Conservation (phyloP, 2,888 invertebrate genomes). For the Chrysolina haemoptera region DNA sequence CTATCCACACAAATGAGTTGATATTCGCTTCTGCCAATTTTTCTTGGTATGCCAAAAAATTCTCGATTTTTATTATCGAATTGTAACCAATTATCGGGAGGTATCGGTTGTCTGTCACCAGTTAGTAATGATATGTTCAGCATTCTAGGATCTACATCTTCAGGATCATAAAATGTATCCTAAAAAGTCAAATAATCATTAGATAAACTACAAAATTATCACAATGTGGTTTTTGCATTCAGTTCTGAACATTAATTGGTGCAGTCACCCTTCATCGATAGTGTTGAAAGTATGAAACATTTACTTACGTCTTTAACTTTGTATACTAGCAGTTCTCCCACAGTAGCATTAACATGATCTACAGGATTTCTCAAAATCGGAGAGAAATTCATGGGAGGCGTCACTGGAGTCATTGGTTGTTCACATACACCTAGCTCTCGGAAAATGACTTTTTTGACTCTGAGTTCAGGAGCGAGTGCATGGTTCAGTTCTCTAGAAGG, state of each 20-base stretch:
- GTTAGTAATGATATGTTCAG: constrained; percentile 83
- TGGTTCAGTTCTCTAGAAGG: constrained; percentile 76
- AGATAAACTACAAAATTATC: not conserved
- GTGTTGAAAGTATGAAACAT: not conserved
- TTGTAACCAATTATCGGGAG: constrained; percentile 86
- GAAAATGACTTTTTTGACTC: constrained; percentile 77
- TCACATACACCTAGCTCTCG: constrained; percentile 81
- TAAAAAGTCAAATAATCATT: constrained; percentile 65
- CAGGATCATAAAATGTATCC: constrained; percentile 92
- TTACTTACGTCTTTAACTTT: constrained; percentile 82
- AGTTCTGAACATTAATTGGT: too few species aligned
- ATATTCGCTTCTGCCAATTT: constrained; percentile 84
- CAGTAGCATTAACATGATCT: constrained; percentile 85
- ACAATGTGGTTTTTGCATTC: too few species aligned
- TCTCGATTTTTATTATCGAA: constrained; percentile 91
- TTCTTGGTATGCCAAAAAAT: constrained; percentile 85
- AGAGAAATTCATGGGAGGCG: constrained; percentile 75
- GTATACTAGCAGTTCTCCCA: constrained; percentile 85
- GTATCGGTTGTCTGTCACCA: constrained; percentile 79
- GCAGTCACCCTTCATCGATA: too few species aligned
- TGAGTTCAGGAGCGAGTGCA: constrained; percentile 78
- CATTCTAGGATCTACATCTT: constrained; percentile 83
- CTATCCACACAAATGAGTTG: constrained; percentile 84
- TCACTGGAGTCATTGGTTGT: constrained; percentile 66
- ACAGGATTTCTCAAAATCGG: constrained; percentile 89